Percentiles rank a stretch among this genome's conserved stretches.
Evolutionary conservation across 2,113 vertebrate species (phyloP).

Genomic region (Platichthys flesus): DNA sequence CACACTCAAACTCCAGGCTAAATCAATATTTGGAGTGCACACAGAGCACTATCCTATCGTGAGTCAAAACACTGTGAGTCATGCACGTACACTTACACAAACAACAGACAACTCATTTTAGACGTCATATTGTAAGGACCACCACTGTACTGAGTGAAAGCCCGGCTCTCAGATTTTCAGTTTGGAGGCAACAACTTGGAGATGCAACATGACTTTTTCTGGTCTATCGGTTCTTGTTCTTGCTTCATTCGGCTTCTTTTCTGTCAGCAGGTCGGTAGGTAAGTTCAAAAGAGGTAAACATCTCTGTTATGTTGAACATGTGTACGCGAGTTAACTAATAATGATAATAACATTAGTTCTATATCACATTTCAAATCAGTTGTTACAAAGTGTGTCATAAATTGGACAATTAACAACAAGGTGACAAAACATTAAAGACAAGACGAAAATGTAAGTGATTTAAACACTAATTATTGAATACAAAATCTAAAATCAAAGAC

Average conservation of each 20-base stretch:
- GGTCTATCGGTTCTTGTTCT: constrained; percentile 35
- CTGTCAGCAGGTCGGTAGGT: constrained; percentile 60
- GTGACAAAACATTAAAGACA: too few relatives aligned
- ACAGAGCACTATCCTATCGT: constrained; percentile 47
- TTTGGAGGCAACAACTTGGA: background rate
- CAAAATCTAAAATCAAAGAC: too few relatives aligned
- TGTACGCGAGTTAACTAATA: background rate
- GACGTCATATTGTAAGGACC: constrained; percentile 5
- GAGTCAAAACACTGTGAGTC: constrained; percentile 33
- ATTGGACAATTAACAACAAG: too few relatives aligned
- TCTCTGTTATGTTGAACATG: background rate
- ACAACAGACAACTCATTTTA: constrained; percentile 19
- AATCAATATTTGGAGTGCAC: constrained; percentile 73
- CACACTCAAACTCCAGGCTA: constrained; percentile 22
- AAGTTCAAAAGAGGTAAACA: constrained; percentile 9
- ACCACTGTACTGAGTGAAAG: background rate
- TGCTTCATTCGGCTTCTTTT: constrained; percentile 21
- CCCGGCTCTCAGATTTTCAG: background rate
- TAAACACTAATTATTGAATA: too few relatives aligned
- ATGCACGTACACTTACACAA: constrained; percentile 33
- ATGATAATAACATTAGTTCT: too few relatives aligned
- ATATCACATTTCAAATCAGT: too few relatives aligned
- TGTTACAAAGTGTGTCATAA: too few relatives aligned
- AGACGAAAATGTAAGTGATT: too few relatives aligned
- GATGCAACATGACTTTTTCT: constrained; percentile 50